Percentiles rank a stretch among this genome's conserved stretches.
Evolutionary conservation across 2,113 vertebrate genomes (phyloP).

Genomic region (Colossoma macropomum): DNA sequence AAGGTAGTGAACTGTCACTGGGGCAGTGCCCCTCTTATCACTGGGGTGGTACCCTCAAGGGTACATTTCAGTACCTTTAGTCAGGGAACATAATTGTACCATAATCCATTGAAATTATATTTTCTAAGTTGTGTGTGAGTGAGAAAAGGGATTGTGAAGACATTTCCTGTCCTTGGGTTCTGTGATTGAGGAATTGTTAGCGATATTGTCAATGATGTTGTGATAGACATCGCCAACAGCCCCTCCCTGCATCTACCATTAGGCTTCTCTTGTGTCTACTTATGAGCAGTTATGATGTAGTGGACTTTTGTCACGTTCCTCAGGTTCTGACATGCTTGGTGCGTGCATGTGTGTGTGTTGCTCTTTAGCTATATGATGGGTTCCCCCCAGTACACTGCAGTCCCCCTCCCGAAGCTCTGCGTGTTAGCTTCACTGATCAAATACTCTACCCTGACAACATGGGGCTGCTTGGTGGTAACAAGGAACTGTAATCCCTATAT

Average conservation of each 20-base stretch:
- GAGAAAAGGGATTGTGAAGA: neutral
- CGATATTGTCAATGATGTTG: neutral
- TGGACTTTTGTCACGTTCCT: conserved; percentile 20
- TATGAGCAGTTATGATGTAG: conserved; percentile 41
- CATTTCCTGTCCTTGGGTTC: neutral
- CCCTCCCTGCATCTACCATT: conserved; percentile 8
- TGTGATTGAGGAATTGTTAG: neutral
- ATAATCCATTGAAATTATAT: too few relatives aligned
- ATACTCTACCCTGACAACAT: conserved; percentile 70
- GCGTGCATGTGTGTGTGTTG: conserved; percentile 42
- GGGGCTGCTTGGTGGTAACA: conserved; percentile 55
- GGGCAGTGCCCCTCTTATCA: too few relatives aligned
- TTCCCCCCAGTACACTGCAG: conserved; percentile 46
- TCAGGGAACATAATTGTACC: too few relatives aligned
- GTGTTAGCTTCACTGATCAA: conserved; percentile 67
- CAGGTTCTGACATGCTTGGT: conserved; percentile 25
- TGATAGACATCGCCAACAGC: neutral
- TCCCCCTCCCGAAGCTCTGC: conserved; percentile 47
- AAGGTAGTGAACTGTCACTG: too few relatives aligned
- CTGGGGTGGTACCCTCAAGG: too few relatives aligned
- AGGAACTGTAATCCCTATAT: conserved; percentile 50
- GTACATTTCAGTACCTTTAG: too few relatives aligned
- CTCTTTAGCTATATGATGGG: conserved; percentile 54
- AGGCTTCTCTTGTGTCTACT: conserved; percentile 41
- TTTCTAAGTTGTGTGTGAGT: too few relatives aligned